Base-by-base conservation (phyloP, 2,888 invertebrate genomes). In the Lasioglossum villosulum region DNA sequence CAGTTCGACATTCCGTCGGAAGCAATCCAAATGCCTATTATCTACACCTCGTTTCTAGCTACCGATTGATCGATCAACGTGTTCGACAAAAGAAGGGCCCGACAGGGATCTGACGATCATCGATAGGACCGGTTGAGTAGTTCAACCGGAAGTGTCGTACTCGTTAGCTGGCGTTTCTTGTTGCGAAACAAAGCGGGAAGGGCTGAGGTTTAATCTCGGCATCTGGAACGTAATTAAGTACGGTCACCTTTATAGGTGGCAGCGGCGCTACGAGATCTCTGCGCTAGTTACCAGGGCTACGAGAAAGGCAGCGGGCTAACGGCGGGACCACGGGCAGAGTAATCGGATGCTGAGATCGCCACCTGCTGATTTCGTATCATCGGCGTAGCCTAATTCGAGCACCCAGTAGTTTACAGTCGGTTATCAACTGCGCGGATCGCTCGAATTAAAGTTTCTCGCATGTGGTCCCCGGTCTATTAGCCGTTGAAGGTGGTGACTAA, bases 331-430 rank as follows among this genome's bases (percentile, higher is more conserved):
- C 68, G 77, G 39, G 27, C 68, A 63, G 76, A 66, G 70, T 83
- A 88, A 88, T 89, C 86, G 79, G 79, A 77, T 76, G 86, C 77
- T 72, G 79, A 82, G 88, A 90, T 86, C 83, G 74, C 88, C 90
- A 90, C 88, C 90, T 90, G 90, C 89, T 90, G 90, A 86, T 88
- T 75, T 72, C 73, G 77, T 89, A 86, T 90, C 90, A 76, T 84
- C 73, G 84, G 72, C 52, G 42, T 82, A 86, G 86, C 74, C 84
- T 89, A 90, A 89, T 88, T 89, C 84, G 80, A 79, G 82, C 87
- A 70, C 77, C 88, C 83, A 82, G 80, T 84, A 86, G 86, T 86
- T 86, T 80, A 82, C 88, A 19, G 59, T 34, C 76, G 34, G 81
- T 80, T 90, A 90, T 90, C 90, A 66, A 68, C 30, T 37, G 66